Evolutionary conservation across 1,140 invertebrate species (phyloP).

Genomic region (Bombus terrestris): DNA sequence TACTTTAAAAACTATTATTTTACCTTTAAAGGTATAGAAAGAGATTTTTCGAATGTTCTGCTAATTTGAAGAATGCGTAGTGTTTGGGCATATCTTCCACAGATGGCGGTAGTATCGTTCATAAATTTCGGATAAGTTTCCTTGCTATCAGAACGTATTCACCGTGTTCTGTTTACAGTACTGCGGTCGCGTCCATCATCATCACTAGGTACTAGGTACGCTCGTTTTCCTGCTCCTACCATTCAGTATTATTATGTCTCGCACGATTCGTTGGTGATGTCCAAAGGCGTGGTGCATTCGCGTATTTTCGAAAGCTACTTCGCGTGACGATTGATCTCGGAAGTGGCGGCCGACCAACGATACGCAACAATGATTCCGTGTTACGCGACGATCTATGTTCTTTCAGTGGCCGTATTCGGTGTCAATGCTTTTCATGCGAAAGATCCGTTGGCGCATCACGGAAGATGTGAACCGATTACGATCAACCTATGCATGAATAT

Average conservation of each 20-base stretch:
- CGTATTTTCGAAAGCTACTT: slow-evolving; percentile 4
- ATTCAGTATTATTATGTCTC: slow-evolving; percentile 44
- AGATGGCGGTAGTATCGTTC: neutral
- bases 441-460: slow-evolving; percentile 87
- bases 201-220: slow-evolving; percentile 1
- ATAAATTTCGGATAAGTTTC: neutral
- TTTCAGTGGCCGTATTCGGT: slow-evolving; percentile 32
- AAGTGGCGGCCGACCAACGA: slow-evolving; percentile 14
- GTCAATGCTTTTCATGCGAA: slow-evolving; percentile 58
- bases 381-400: slow-evolving; percentile 38
- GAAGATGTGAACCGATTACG: slow-evolving; percentile 95
- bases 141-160: neutral
- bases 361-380: slow-evolving; percentile 35
- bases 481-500: slow-evolving; percentile 96
- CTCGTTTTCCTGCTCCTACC: slow-evolving; percentile 24
- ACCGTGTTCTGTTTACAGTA: slow-evolving; percentile 65
- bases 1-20: neutral
- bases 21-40: neutral
- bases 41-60: neutral
- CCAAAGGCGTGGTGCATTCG: slow-evolving; percentile 29
- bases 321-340: slow-evolving; percentile 42
- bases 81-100: accelerated
- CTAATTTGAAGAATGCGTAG: too few relatives aligned
- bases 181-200: slow-evolving; percentile 52
- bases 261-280: slow-evolving; percentile 44